Evolutionary conservation across 2,797 vertebrate genomes (phyloP).

Genomic region (Parauchenoglanis punctatus): DNA sequence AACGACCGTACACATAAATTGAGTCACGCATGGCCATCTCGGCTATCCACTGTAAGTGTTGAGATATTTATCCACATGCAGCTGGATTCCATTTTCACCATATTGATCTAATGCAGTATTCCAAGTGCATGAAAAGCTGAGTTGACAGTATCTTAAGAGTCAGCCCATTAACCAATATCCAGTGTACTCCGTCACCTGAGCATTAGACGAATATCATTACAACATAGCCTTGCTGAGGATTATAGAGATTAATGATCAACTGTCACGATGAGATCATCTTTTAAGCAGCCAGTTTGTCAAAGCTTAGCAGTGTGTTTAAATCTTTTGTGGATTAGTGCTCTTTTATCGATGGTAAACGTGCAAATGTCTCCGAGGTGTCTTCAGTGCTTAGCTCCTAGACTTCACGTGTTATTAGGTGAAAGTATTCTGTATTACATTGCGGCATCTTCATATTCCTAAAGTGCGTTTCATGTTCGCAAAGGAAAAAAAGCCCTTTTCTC

Average conservation of each 20-base stretch:
- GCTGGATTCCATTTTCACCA: conserved; percentile 40
- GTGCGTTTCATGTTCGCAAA: neutral
- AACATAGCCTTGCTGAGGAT: conserved; percentile 32
- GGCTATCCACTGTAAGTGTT: neutral
- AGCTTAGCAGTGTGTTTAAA: neutral
- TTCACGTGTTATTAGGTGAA: neutral
- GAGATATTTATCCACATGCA: conserved; percentile 31
- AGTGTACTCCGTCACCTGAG: conserved; percentile 27
- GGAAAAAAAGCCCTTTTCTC: neutral
- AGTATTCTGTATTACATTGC: neutral
- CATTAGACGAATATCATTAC: conserved; percentile 46
- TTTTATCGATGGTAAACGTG: neutral
- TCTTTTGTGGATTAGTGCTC: neutral
- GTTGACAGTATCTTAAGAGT: conserved; percentile 37
- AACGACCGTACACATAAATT: neutral
- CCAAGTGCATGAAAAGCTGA: conserved; percentile 43
- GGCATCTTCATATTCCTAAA: neutral
- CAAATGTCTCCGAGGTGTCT: neutral
- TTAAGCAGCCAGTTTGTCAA: conserved; percentile 17
- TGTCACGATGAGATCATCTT: conserved; percentile 29
- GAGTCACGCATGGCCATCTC: neutral
- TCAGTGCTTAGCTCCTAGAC: neutral
- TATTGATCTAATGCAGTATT: conserved; percentile 49
- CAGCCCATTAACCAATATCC: conserved; percentile 40
- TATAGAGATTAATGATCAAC: conserved; percentile 43